Conservation (phyloP, 1,140 invertebrate genomes). For the Sycobia sp. region DNA sequence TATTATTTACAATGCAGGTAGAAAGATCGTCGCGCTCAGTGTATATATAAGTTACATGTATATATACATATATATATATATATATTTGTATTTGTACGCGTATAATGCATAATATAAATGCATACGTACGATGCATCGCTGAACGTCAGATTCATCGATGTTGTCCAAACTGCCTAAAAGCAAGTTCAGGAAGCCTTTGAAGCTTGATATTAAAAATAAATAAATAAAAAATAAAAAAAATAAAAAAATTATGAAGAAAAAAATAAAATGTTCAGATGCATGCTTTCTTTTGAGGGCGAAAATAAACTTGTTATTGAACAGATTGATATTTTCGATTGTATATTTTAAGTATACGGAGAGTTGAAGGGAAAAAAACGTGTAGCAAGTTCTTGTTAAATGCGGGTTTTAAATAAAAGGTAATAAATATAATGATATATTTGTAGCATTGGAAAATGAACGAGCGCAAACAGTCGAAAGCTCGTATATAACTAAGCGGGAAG, state of each 20-base stretch:
- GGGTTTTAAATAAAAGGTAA: too few relatives aligned
- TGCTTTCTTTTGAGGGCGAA: conserved; percentile 22
- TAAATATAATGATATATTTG: too few relatives aligned
- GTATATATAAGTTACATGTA: too few relatives aligned
- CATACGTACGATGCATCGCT: background rate
- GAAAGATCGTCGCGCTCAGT: background rate
- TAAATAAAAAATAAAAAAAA: too few relatives aligned
- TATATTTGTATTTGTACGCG: background rate
- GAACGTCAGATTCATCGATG: background rate
- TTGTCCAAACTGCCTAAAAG: conserved; percentile 32
- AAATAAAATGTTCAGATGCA: too few relatives aligned
- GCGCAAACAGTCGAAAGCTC: too few relatives aligned
- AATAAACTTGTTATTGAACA: conserved; percentile 21
- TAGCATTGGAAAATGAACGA: too few relatives aligned
- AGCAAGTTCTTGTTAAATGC: conserved; percentile 21
- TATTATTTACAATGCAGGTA: too few relatives aligned
- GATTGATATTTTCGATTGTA: conserved; percentile 31
- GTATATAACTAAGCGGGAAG: too few relatives aligned
- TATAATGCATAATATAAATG: background rate
- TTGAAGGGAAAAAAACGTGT: too few relatives aligned
- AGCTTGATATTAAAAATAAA: conserved; percentile 5
- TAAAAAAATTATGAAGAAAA: too few relatives aligned
- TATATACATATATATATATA: too few relatives aligned
- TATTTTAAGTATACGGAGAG: conserved; percentile 25
- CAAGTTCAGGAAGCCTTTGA: conserved; percentile 27